Conservation (phyloP, 2,888 invertebrate species). For the Augochlorella aurata region DNA sequence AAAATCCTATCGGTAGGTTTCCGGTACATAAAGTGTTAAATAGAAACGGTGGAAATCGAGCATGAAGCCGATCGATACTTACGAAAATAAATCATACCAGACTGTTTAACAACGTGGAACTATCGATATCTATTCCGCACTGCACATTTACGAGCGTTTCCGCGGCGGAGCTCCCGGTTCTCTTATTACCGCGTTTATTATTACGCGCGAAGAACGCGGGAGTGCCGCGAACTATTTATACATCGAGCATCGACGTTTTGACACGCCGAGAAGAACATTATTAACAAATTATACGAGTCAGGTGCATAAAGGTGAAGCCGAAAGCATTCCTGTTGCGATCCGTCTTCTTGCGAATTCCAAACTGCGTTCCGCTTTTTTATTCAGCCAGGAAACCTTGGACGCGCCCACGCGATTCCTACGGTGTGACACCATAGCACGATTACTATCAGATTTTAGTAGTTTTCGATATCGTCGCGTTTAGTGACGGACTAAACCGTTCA, state of each 20-base stretch:
- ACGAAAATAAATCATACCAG: background rate
- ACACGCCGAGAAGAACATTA: constrained; percentile 27
- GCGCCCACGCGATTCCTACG: constrained; percentile 37
- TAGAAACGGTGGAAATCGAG: too few relatives aligned
- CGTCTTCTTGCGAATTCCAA: background rate
- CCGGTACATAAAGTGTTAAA: too few relatives aligned
- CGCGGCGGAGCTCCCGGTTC: background rate
- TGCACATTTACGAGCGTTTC: constrained; percentile 2
- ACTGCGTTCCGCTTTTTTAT: constrained; percentile 50
- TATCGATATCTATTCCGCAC: background rate
- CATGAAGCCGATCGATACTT: background rate
- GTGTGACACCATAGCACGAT: constrained; percentile 42
- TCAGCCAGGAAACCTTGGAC: constrained; percentile 54
- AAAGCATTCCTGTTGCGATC: background rate
- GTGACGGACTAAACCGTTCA: too few relatives aligned
- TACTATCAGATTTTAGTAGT: background rate
- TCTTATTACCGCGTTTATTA: constrained; percentile 25
- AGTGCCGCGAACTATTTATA: constrained; percentile 29
- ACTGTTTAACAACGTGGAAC: too few relatives aligned
- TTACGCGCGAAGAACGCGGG: constrained; percentile 29
- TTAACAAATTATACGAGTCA: constrained; percentile 40
- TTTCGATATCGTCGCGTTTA: too few relatives aligned
- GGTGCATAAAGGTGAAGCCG: constrained; percentile 30
- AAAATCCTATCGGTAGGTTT: too few relatives aligned
- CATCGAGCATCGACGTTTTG: constrained; percentile 35